Conservation (phyloP, 2,888 invertebrate species). For the Rhabditoides inermis region DNA sequence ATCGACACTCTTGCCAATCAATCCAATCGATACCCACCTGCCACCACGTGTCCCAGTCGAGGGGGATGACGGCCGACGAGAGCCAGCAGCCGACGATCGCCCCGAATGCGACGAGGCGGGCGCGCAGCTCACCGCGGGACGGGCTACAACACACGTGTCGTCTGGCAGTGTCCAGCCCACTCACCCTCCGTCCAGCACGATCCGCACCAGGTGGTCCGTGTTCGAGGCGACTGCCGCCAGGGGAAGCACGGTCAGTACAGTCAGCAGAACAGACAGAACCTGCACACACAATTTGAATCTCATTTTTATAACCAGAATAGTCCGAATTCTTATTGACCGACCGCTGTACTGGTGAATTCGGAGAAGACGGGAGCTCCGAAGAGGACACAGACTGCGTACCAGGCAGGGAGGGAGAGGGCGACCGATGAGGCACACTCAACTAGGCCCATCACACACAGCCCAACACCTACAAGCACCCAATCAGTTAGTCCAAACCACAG, state of each 20-base stretch:
- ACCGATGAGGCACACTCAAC: too few species aligned
- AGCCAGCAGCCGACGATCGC: slow-evolving; percentile 70
- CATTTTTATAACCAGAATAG: slow-evolving; percentile 13
- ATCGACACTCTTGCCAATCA: not conserved
- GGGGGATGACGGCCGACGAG: slow-evolving; percentile 74
- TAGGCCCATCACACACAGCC: too few species aligned
- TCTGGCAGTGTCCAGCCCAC: too few species aligned
- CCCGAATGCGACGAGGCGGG: slow-evolving; percentile 17
- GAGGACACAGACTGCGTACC: slow-evolving; percentile 19
- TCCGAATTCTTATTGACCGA: too few species aligned
- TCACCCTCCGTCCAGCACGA: too few species aligned
- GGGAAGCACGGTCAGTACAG: slow-evolving; percentile 11
- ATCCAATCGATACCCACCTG: slow-evolving; percentile 58
- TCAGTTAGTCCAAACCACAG: too few species aligned
- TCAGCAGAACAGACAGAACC: slow-evolving; percentile 1
- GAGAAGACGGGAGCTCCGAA: slow-evolving; percentile 34
- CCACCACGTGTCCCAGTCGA: slow-evolving; percentile 85
- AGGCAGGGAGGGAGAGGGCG: slow-evolving; percentile 10
- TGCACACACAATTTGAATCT: not conserved
- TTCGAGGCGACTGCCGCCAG: slow-evolving; percentile 3
- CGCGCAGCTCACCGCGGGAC: slow-evolving; percentile 9
- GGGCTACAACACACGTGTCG: too few species aligned
- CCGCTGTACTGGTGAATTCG: slow-evolving; percentile 10
- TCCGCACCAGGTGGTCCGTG: too few species aligned
- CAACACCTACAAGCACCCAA: too few species aligned